A percentile compares a stretch with the other conserved stretches of the same genome.
Conservation (phyloP, 2,888 invertebrate species). For the Lepidocyrtoides sp. region DNA sequence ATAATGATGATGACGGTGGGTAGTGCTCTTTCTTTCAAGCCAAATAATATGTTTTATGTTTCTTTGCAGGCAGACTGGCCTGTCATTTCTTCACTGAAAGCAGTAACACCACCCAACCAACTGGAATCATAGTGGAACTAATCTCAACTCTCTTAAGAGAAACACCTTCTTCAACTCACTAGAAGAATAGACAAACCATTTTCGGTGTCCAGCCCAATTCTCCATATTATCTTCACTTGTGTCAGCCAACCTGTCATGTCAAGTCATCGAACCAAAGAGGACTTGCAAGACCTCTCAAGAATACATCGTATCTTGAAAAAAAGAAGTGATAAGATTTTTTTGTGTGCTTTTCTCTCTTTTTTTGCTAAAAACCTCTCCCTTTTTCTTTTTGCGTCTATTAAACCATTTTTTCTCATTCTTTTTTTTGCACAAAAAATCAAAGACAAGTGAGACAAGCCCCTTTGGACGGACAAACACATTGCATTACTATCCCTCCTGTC, state of each 20-base stretch:
- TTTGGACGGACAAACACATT: slow-evolving; percentile 53
- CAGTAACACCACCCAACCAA: slow-evolving; percentile 53
- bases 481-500: slow-evolving; percentile 20
- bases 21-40: background rate
- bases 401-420: too few species aligned
- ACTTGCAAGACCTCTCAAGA: slow-evolving; percentile 49
- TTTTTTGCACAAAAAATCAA: slow-evolving; percentile 49
- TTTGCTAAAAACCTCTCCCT: slow-evolving; percentile 26
- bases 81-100: slow-evolving; percentile 46
- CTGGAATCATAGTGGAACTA: slow-evolving; percentile 41
- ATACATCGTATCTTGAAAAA: slow-evolving; percentile 50
- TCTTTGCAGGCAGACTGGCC: background rate
- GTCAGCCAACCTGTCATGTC: slow-evolving; percentile 77
- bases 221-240: slow-evolving; percentile 77
- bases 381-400: background rate
- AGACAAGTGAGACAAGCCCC: slow-evolving; percentile 40
- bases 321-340: slow-evolving; percentile 57
- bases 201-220: slow-evolving; percentile 65
- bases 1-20: background rate
- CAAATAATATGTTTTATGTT: slow-evolving; percentile 38
- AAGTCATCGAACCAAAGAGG: slow-evolving; percentile 67
- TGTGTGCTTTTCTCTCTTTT: slow-evolving; percentile 11
- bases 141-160: slow-evolving; percentile 42
- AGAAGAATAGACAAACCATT: slow-evolving; percentile 36
- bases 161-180: slow-evolving; percentile 30